Percentiles rank a stretch among this genome's conserved stretches.
phyloP scores from a whole-genome alignment of 2,797 vertebrate genomes.

The Octomys mimax region DNA sequence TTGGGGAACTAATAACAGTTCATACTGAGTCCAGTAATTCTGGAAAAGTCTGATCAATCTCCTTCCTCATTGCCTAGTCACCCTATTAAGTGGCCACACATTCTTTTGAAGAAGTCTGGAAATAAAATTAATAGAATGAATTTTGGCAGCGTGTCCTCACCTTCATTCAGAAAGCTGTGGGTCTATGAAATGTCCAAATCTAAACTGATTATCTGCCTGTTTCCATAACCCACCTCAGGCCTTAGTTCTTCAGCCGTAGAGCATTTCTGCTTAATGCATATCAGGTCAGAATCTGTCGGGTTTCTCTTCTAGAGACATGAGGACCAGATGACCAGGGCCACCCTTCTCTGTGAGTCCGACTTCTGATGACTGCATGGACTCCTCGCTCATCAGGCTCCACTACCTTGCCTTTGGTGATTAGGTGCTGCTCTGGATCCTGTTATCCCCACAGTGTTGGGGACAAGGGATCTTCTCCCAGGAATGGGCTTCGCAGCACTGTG shows the following conservation, averaged over 20 bases:
- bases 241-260: neutral
- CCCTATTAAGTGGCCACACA: neutral
- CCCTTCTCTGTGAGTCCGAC: neutral
- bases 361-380: neutral
- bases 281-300: neutral
- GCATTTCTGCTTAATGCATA: neutral
- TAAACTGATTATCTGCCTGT: neutral
- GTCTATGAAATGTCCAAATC: neutral
- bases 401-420: neutral
- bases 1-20: neutral
- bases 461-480: neutral
- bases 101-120: neutral
- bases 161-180: neutral
- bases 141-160: neutral
- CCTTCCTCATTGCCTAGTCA: neutral
- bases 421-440: neutral
- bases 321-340: neutral
- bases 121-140: neutral
- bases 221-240: neutral
- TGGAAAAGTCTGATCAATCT: neutral
- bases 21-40: neutral
- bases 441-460: neutral
- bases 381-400: accelerated
- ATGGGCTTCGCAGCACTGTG: neutral
- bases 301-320: neutral